Conservation (phyloP, 2,888 invertebrate genomes). For the Gnatocerus cornutus region DNA sequence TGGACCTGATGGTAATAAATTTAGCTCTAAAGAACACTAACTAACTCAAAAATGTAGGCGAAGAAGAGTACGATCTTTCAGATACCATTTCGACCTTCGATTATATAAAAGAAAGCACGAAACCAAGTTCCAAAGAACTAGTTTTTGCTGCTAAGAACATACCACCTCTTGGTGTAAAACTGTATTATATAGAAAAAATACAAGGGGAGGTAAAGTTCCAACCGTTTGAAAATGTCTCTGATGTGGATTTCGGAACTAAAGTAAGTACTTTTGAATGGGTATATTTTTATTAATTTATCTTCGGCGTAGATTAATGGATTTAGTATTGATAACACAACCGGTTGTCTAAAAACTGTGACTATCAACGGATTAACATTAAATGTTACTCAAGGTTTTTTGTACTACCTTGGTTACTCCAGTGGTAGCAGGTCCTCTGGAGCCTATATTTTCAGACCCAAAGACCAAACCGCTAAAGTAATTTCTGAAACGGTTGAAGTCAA, state of each 20-base stretch:
- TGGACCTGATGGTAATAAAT: constrained; percentile 73
- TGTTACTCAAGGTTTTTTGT: constrained; percentile 39
- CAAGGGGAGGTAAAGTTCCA: constrained; percentile 50
- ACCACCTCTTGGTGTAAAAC: constrained; percentile 80
- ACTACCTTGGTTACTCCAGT: constrained; percentile 29
- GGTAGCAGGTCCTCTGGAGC: constrained; percentile 41
- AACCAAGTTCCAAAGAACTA: constrained; percentile 73
- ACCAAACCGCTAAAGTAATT: constrained; percentile 16
- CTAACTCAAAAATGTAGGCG: too few relatives aligned
- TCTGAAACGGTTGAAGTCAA: constrained; percentile 51
- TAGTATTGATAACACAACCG: constrained; percentile 34
- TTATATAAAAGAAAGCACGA: constrained; percentile 9
- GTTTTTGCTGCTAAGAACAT: constrained; percentile 80
- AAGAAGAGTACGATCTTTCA: constrained; percentile 49
- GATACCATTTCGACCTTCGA: constrained; percentile 18
- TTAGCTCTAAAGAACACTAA: too few relatives aligned
- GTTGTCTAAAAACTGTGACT: constrained; percentile 35
- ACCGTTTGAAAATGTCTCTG: neutral
- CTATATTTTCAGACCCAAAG: constrained; percentile 43
- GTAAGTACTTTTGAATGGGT: constrained; percentile 8
- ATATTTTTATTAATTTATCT: neutral
- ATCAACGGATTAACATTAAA: constrained; percentile 33
- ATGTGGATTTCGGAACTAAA: constrained; percentile 22
- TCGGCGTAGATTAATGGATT: constrained; percentile 50
- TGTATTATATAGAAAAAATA: constrained; percentile 73